Evolutionary conservation across 2,888 invertebrate genomes (phyloP), one percentile per base, ranked within the genome.

Genomic region (Rhingia rostrata): DNA sequence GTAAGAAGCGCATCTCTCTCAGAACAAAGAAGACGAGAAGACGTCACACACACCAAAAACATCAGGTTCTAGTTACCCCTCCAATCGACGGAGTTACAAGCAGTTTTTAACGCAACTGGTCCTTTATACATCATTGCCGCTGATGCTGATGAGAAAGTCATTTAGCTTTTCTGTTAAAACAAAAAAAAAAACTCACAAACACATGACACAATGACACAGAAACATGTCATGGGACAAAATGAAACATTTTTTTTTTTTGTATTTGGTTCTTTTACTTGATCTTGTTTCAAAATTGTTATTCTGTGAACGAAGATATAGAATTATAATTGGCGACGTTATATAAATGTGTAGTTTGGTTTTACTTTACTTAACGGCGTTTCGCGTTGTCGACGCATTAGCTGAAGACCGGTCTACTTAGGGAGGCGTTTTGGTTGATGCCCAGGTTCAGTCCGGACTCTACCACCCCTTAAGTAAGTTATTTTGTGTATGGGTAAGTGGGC

Each of bases 121-220:
- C 30, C 32, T 69, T 60, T 41, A 49, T 22, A 49, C 41, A 58
- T 51, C 60, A 53, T 54, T 74, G 69, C 35, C 60, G 14, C 37
- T 69, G 67, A 64, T 74, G 73, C 67, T 58, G 58, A 69, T 69
- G 73, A 53, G 37, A 45, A 79, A 73, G 67, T 74, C 67, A 64
- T 78, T 83, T 63, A 72, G 43, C 58, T 83, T 73, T 54, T 78
- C 66, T 73, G 51, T 64, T 53, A n/a, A 7, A 32, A 33, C 12
- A 45, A 54, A 66, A n/a, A 7, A 32, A 33, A 33, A 45, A 54
- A 66, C 58, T n/a, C 41, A 39, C 22, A 22, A 22, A 22, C 22
- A 22, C 22, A 22, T 22, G 22, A 22, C 10, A 72, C 58, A 58
- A 4, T 54, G 63, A 45, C 39, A 51, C 33, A 61, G 32, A 14